Base-by-base conservation (phyloP, 2,797 vertebrate genomes). In the Gallinago stenura region DNA sequence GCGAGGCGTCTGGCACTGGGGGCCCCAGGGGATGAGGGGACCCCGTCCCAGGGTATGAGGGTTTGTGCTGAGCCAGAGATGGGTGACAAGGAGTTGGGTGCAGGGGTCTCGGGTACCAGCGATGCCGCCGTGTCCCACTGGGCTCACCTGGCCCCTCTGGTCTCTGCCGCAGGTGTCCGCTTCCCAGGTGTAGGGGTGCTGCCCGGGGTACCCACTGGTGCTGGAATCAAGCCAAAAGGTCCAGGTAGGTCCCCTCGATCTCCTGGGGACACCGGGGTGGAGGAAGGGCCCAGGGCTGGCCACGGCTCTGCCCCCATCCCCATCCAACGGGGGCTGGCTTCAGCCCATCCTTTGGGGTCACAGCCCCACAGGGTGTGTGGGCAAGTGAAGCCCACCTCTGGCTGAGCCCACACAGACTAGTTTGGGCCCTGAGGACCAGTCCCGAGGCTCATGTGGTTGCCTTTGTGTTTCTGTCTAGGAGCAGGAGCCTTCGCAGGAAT, bases 181-280 rank as follows among this genome's bases (percentile, higher is more conserved):
- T 98, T 98, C 79, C 98, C 98, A 2, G 98, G 98, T 0, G 95
- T 98, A 3, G 99, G 99, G 33, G 98, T 99, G 93, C 98, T 99
- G 84, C 99, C 99, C 0, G 99, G 99, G 5, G 99, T 99, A 16
- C 98, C 99, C 57, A 99, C 98, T 13, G 99, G 99, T 83, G 97
- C 95, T 20, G 98, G 98, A 92, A 98, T 99, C 62, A 99, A 98
- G 97, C 96, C 98, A 2, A 99, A 99, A 98, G 89, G 5, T 66
- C 98, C 99, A 98, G 98, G 99, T 99, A 98, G 77, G 95, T 48
- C 8, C 18, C 72, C 7, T 57, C 3, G 2, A 4, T 24, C 20
- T 20, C 10, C 37, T 43, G 45, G 54, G 60, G 26, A 48, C 21
- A 5, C n/a, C 4, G 2, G 12, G 9, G 7, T 56, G 7, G 46